Evolutionary conservation across 2,797 vertebrate species (phyloP).

Genomic region (Parauchenoglanis punctatus): DNA sequence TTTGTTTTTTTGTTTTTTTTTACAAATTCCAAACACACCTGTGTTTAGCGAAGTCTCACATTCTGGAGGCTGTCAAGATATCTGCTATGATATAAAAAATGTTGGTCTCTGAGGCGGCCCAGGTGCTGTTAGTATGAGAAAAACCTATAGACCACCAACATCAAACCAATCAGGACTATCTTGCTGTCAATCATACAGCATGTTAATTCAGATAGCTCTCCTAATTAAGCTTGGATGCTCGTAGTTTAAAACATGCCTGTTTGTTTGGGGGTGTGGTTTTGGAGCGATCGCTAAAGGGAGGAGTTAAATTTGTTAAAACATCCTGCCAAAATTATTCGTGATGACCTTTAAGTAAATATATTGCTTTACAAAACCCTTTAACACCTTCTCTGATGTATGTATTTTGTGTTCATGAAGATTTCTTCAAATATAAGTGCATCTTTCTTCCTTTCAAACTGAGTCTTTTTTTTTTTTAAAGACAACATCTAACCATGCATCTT

Average conservation of each 20-base stretch:
- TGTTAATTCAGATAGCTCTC: neutral
- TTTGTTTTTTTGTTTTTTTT: neutral
- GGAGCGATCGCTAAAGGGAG: neutral
- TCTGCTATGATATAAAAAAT: neutral
- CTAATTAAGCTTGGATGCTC: neutral
- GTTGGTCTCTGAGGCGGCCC: neutral
- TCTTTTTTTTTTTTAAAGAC: neutral
- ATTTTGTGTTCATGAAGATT: slow-evolving; percentile 2
- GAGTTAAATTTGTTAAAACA: neutral
- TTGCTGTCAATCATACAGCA: neutral
- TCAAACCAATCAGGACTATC: neutral
- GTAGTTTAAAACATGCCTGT: neutral
- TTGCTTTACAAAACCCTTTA: neutral
- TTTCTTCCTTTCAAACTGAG: slow-evolving; percentile 12
- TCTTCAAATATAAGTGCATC: slow-evolving; percentile 35
- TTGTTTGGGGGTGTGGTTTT: neutral
- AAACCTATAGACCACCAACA: neutral
- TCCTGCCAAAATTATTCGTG: neutral
- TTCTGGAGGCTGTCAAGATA: neutral
- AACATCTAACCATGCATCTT: slow-evolving; percentile 25
- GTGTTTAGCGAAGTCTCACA: neutral
- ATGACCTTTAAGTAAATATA: neutral
- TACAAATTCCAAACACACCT: slow-evolving; percentile 13
- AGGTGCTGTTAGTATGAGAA: neutral
- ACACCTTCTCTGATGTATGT: neutral